phyloP scores from a whole-genome alignment of 2,797 vertebrate species.

The Petrocephalus schoutedeni region DNA sequence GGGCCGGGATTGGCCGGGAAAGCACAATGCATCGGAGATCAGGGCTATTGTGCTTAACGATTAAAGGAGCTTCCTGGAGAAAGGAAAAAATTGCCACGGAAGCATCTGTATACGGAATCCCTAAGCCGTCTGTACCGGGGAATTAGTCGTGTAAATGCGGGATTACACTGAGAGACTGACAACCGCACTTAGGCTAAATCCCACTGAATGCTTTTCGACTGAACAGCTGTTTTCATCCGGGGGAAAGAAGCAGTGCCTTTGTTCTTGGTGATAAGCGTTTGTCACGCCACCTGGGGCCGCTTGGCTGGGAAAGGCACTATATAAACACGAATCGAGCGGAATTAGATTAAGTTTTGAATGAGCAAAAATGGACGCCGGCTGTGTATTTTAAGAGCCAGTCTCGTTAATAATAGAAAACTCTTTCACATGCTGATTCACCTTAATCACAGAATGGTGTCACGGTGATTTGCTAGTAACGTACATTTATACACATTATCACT shows the following conservation, averaged over 20 bases:
- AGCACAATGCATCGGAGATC: background rate
- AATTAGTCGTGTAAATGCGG: constrained; percentile 8
- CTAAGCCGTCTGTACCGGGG: background rate
- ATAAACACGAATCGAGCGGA: constrained; percentile 40
- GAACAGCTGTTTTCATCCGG: constrained; percentile 43
- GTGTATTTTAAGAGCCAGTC: background rate
- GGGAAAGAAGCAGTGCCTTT: constrained; percentile 2
- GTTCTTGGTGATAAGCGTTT: background rate
- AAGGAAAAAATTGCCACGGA: background rate
- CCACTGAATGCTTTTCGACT: constrained; percentile 11
- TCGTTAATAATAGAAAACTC: background rate
- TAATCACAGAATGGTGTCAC: background rate
- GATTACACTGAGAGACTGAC: constrained; percentile 15
- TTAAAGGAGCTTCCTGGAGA: background rate
- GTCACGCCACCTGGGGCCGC: background rate
- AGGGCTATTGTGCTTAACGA: background rate
- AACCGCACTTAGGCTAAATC: constrained; percentile 13
- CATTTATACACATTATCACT: background rate
- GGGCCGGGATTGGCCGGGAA: background rate
- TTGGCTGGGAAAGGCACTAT: background rate
- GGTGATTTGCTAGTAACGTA: background rate
- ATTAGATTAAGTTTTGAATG: background rate
- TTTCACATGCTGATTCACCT: background rate
- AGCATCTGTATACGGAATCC: background rate
- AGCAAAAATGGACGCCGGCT: background rate